A percentile compares a stretch with the other conserved stretches of the same genome.
These are phyloP conservation scores for Alouatta palliata DNA, from an alignment of 2,113 vertebrate species.

Conservation along the genomic window DNA sequence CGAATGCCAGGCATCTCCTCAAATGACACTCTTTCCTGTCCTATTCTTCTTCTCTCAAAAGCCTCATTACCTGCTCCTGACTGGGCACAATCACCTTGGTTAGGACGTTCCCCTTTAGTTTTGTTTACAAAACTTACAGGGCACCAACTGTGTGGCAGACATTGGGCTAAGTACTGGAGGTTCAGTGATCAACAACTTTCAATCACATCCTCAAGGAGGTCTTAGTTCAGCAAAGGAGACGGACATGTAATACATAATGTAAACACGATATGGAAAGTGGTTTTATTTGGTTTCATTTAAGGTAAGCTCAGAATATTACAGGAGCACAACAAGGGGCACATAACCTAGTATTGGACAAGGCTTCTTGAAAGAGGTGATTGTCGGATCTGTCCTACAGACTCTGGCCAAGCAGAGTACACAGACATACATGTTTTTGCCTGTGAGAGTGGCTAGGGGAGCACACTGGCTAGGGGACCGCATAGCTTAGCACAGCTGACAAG, in stretches of 20 bases:
- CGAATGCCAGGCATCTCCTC: not conserved
- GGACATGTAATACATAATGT: not conserved
- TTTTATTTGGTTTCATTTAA: not conserved
- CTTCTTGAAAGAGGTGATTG: not conserved
- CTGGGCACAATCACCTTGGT: not conserved
- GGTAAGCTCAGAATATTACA: not conserved
- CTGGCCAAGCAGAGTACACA: too few species aligned
- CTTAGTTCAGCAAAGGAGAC: not conserved
- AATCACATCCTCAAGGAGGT: not conserved
- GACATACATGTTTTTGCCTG: too few species aligned
- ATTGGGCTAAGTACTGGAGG: not conserved
- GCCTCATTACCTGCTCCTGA: not conserved
- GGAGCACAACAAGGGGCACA: not conserved
- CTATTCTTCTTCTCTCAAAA: not conserved
- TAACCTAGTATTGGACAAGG: not conserved
- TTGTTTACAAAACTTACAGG: not conserved
- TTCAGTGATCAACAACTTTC: not conserved
- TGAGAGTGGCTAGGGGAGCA: accelerated
- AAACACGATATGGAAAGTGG: not conserved
- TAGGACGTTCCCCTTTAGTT: not conserved
- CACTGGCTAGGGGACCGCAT: too few species aligned
- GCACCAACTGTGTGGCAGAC: not conserved
- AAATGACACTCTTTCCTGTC: not conserved
- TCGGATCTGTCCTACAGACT: too few species aligned
- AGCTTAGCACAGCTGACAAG: too few species aligned